A percentile compares a stretch with the other conserved stretches of the same genome.
These are phyloP conservation scores for Sebastes ruberrimus DNA, from an alignment of 2,797 vertebrate species.

Conservation along the genomic window DNA sequence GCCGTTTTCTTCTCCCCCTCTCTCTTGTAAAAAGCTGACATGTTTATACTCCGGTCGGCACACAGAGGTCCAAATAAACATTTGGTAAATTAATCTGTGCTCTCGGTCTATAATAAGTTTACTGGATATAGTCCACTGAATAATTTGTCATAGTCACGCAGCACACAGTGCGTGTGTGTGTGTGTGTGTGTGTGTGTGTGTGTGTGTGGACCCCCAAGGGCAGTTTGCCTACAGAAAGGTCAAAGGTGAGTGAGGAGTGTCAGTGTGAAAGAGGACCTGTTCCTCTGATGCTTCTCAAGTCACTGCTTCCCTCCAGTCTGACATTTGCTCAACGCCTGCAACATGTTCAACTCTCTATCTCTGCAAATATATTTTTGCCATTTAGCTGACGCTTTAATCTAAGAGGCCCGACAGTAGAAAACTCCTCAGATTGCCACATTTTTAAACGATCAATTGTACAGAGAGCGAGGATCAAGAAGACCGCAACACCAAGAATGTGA, in stretches of 20 bases:
- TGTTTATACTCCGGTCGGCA: constrained; percentile 27
- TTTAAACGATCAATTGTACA: not conserved
- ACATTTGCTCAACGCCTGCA: constrained; percentile 48
- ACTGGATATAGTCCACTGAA: constrained; percentile 60
- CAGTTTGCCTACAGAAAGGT: constrained; percentile 79
- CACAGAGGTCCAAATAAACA: constrained; percentile 55
- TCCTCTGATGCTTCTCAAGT: constrained; percentile 63
- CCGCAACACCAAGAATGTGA: not conserved
- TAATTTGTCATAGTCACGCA: constrained; percentile 61
- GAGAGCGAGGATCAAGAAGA: not conserved
- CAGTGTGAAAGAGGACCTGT: constrained; percentile 77
- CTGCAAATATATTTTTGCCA: not conserved
- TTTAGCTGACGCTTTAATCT: not conserved
- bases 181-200: not conserved
- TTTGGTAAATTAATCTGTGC: constrained; percentile 71
- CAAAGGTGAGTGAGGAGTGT: constrained; percentile 78
- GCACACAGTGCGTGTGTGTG: constrained; percentile 5
- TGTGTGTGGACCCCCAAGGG: constrained; percentile 58
- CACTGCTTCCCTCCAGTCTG: constrained; percentile 59
- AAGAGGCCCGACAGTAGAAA: not conserved
- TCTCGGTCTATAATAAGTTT: constrained; percentile 76
- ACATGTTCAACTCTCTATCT: constrained; percentile 3
- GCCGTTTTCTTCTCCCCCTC: not conserved
- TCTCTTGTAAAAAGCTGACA: constrained; percentile 17
- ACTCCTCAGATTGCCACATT: not conserved